phyloP scores from a whole-genome alignment of 1,140 invertebrate species.

The Saccostrea cuccullata region DNA sequence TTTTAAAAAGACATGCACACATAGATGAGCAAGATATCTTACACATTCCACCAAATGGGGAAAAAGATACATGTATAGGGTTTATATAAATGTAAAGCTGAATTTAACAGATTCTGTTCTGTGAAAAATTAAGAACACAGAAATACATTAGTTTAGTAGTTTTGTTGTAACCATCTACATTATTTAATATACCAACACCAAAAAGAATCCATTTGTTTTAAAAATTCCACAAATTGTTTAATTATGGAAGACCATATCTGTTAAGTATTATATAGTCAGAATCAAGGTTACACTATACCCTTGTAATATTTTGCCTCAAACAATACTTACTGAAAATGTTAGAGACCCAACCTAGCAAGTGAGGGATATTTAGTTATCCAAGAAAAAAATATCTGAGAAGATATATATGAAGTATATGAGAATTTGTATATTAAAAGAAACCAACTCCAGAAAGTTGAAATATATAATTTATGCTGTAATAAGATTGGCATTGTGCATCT shows the following conservation, averaged over 20 bases:
- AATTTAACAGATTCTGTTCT: neutral
- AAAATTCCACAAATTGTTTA: neutral
- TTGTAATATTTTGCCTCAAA: neutral
- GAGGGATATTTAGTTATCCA: neutral
- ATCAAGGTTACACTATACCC: neutral
- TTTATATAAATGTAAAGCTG: neutral
- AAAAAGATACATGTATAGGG: neutral
- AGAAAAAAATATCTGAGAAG: neutral
- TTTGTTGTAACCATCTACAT: neutral
- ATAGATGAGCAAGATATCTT: too few species aligned
- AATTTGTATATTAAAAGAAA: neutral
- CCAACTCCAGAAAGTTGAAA: too few species aligned
- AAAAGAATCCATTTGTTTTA: neutral
- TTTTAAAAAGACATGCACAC: too few species aligned
- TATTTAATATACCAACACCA: neutral
- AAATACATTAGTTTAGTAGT: neutral
- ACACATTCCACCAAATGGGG: too few species aligned
- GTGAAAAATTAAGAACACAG: neutral
- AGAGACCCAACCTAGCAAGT: neutral
- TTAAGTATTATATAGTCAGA: neutral
- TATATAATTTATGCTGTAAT: too few species aligned
- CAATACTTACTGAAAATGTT: constrained; percentile 21
- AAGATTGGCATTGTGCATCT: too few species aligned
- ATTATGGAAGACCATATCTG: neutral
- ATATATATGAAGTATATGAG: neutral